These are phyloP conservation scores for Drosophila jambulina DNA, from an alignment of 1,140 invertebrate genomes.

Conservation along the genomic window DNA sequence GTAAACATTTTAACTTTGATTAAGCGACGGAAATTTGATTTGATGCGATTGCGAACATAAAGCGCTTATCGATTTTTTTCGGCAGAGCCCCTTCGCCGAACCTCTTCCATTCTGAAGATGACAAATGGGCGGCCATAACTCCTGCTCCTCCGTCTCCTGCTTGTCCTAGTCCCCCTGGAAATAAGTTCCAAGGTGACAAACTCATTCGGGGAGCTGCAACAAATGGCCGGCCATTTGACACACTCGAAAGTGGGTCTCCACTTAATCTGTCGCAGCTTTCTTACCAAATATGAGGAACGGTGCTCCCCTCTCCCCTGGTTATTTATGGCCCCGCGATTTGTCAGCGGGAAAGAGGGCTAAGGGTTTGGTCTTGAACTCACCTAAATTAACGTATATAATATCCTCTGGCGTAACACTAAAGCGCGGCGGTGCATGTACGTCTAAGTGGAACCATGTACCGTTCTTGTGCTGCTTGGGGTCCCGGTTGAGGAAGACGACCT, in stretches of 20 bases:
- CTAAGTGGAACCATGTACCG: conserved; percentile 98
- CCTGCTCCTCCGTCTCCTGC: neutral
- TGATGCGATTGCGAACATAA: conserved; percentile 64
- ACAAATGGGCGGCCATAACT: conserved; percentile 69
- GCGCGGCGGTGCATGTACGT: conserved; percentile 96
- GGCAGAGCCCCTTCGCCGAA: neutral
- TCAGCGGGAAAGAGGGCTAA: neutral
- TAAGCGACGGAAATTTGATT: conserved; percentile 79
- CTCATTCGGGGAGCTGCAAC: conserved; percentile 72
- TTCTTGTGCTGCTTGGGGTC: conserved; percentile 95
- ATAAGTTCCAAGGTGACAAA: conserved; percentile 72
- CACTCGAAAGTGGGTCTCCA: conserved; percentile 64
- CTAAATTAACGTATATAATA: conserved; percentile 97
- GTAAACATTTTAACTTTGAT: conserved; percentile 77
- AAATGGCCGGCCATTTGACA: conserved; percentile 77
- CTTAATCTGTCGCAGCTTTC: conserved; percentile 54
- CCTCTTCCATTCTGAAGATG: conserved; percentile 50
- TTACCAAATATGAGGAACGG: conserved; percentile 38
- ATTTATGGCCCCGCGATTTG: conserved; percentile 45
- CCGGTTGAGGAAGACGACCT: conserved; percentile 97
- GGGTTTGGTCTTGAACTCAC: conserved; percentile 77
- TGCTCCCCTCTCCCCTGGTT: neutral
- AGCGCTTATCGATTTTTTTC: conserved; percentile 62
- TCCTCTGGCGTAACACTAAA: conserved; percentile 97
- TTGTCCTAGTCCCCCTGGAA: neutral